Conservation (phyloP, 2,113 vertebrate species). For the Leptocoma aspasia region DNA sequence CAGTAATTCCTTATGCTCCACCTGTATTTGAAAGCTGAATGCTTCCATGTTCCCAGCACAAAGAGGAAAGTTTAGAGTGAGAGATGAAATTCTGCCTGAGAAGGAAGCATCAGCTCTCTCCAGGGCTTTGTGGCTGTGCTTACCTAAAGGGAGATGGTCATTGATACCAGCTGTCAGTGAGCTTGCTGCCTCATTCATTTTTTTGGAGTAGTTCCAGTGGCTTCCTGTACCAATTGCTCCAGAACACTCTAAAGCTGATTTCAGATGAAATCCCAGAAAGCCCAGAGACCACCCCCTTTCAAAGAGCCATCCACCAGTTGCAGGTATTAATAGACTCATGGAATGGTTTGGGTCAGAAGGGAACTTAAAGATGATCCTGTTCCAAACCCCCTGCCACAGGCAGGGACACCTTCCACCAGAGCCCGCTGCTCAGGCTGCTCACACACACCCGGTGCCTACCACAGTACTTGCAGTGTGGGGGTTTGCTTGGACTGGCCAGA, state of each 20-base stretch:
- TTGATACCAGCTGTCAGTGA: not conserved
- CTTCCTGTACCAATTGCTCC: not conserved
- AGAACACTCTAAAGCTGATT: not conserved
- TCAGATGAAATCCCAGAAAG: not conserved
- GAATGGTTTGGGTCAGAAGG: not conserved
- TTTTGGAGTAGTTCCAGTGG: not conserved
- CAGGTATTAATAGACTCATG: too few species aligned
- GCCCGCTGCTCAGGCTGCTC: not conserved
- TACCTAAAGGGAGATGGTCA: not conserved
- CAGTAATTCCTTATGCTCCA: not conserved
- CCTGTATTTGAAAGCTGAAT: not conserved
- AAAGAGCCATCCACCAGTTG: not conserved
- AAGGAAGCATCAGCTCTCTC: not conserved
- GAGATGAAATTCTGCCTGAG: not conserved
- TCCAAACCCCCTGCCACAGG: not conserved
- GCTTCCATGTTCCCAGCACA: not conserved
- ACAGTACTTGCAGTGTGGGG: not conserved
- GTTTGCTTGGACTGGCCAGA: not conserved
- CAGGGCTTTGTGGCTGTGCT: not conserved
- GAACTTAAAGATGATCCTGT: accelerated
- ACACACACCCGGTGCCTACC: not conserved
- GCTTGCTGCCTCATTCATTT: not conserved
- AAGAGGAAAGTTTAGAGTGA: not conserved
- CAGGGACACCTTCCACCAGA: not conserved
- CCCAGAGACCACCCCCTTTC: not conserved